Evolutionary conservation across 2,113 vertebrate genomes (phyloP).

Genomic region (Raja brachyura): DNA sequence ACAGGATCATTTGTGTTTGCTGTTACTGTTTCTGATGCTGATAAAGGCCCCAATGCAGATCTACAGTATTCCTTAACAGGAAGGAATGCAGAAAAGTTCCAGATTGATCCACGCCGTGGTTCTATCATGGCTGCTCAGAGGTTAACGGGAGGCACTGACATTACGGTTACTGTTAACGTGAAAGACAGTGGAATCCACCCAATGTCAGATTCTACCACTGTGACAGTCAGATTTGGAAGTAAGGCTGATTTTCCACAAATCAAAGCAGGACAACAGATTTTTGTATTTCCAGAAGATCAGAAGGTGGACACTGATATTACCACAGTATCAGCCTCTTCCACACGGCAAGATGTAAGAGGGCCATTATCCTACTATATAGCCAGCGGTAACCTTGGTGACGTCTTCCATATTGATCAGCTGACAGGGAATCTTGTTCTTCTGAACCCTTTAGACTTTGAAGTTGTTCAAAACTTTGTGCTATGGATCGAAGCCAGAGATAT

Average conservation of each 20-base stretch:
- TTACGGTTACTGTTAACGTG: constrained; percentile 84
- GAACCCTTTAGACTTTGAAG: constrained; percentile 77
- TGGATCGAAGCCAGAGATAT: constrained; percentile 91
- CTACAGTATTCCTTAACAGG: constrained; percentile 87
- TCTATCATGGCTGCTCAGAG: constrained; percentile 75
- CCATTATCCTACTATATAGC: constrained; percentile 84
- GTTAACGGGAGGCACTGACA: constrained; percentile 69
- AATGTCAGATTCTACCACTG: constrained; percentile 81
- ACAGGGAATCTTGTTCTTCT: constrained; percentile 78
- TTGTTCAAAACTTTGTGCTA: constrained; percentile 78
- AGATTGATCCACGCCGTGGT: constrained; percentile 78
- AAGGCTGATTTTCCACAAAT: constrained; percentile 80
- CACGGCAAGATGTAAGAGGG: constrained; percentile 61
- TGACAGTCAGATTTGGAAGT: constrained; percentile 83
- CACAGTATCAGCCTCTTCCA: constrained; percentile 69
- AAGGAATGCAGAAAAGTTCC: constrained; percentile 80
- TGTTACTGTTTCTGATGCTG: constrained; percentile 88
- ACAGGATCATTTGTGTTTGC: constrained; percentile 91
- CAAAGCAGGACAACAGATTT: constrained; percentile 66
- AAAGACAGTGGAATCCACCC: constrained; percentile 73
- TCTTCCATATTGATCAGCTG: constrained; percentile 83
- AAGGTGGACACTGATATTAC: constrained; percentile 72
- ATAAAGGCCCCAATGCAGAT: constrained; percentile 75
- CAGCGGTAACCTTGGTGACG: constrained; percentile 82
- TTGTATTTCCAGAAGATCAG: constrained; percentile 85